Conservation (phyloP, 2,113 vertebrate genomes). For the Dipodomys spectabilis region DNA sequence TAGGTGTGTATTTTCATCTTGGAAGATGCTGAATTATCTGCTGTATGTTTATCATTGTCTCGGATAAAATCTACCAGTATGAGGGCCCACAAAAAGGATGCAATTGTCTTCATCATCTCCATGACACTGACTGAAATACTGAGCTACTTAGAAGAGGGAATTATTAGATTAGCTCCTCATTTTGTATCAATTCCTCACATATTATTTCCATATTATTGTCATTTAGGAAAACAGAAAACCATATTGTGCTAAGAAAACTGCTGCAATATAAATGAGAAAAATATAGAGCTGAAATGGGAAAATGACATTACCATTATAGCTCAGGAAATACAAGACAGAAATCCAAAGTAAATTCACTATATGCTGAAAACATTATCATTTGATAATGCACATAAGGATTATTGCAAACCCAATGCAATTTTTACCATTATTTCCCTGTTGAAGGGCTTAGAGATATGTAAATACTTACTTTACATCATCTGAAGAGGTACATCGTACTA, state of each 20-base stretch:
- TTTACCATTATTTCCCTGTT: conserved; percentile 35
- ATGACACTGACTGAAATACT: conserved; percentile 4
- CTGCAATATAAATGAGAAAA: conserved; percentile 45
- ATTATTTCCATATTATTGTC: conserved; percentile 27
- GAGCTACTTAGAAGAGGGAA: not conserved
- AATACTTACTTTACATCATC: conserved; percentile 17
- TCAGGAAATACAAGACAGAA: conserved; percentile 69
- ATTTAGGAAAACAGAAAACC: conserved; percentile 41
- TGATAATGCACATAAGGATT: conserved; percentile 57
- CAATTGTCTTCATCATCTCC: not conserved
- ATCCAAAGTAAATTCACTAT: conserved; percentile 54
- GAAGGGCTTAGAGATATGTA: not conserved
- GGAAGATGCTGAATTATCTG: conserved; percentile 15
- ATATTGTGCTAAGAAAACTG: conserved; percentile 21
- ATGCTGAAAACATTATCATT: conserved; percentile 57
- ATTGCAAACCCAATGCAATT: conserved; percentile 49
- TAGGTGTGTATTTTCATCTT: not conserved
- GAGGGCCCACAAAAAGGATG: not conserved
- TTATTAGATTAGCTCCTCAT: conserved; percentile 13
- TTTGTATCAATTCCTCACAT: not conserved
- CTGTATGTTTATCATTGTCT: not conserved
- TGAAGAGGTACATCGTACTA: not conserved
- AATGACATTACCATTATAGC: conserved; percentile 47
- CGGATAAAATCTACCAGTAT: conserved; percentile 20
- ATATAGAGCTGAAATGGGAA: conserved; percentile 35